These are phyloP conservation scores for Oreotragus oreotragus DNA, from an alignment of 2,113 vertebrate genomes.

Conservation along the genomic window DNA sequence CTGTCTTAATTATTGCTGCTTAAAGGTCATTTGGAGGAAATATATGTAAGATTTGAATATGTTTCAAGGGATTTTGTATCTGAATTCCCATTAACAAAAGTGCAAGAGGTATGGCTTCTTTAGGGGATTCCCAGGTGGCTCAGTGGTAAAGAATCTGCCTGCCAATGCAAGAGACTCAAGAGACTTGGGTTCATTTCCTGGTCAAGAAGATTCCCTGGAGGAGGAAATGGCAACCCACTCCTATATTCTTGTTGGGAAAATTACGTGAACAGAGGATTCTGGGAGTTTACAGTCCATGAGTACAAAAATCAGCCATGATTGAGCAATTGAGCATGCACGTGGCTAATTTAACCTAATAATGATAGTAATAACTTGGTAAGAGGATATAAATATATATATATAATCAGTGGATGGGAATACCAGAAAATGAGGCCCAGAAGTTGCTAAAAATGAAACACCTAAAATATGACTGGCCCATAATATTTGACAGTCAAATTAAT, in stretches of 20 bases:
- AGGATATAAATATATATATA: neutral
- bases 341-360: neutral
- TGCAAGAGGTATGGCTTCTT: neutral
- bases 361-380: neutral
- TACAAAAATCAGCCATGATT: neutral
- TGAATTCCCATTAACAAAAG: neutral
- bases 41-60: neutral
- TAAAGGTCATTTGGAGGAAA: neutral
- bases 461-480: neutral
- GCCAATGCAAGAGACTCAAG: neutral
- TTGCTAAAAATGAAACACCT: neutral
- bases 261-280: neutral
- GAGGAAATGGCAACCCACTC: neutral
- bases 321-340: neutral
- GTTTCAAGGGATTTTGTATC: neutral
- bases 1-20: neutral
- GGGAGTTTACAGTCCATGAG: neutral
- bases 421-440: neutral
- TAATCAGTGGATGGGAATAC: neutral
- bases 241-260: neutral
- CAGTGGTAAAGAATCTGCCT: neutral
- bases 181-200: neutral
- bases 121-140: neutral
- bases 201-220: neutral
- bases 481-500: neutral